phyloP scores from a whole-genome alignment of 2,888 invertebrate genomes.

The Leucophenga montana region DNA sequence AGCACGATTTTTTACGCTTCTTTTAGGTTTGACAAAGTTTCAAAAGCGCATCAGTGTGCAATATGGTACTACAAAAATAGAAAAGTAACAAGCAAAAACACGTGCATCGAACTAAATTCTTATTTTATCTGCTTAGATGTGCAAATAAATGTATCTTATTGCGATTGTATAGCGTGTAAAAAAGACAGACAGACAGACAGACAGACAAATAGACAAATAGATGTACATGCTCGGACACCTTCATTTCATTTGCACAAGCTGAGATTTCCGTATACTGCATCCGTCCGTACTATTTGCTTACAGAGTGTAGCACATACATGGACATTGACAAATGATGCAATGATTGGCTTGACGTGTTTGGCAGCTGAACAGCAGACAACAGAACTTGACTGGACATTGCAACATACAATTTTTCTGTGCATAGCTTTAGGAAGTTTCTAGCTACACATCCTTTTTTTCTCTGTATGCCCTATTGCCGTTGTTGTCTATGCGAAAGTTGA shows the following conservation, averaged over 20 bases:
- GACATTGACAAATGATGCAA: constrained; percentile 61
- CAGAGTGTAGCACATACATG: neutral
- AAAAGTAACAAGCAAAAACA: too few relatives aligned
- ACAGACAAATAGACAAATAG: constrained; percentile 2
- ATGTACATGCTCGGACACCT: constrained; percentile 6
- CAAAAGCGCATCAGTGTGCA: neutral
- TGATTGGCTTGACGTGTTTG: constrained; percentile 59
- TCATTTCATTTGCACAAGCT: neutral
- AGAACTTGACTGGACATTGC: neutral
- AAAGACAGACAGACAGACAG: neutral
- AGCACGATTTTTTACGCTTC: too few relatives aligned
- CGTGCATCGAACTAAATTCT: too few relatives aligned
- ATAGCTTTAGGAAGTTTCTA: constrained; percentile 47
- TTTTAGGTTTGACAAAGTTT: neutral
- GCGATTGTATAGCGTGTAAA: too few relatives aligned
- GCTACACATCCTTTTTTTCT: constrained; percentile 38
- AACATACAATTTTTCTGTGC: constrained; percentile 32
- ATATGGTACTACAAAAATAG: too few relatives aligned
- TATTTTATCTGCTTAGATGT: too few relatives aligned
- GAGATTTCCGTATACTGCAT: neutral
- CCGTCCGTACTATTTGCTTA: neutral
- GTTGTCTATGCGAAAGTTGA: constrained; percentile 35
- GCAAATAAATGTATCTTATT: too few relatives aligned
- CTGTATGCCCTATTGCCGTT: constrained; percentile 22
- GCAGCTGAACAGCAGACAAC: constrained; percentile 20